phyloP scores from a whole-genome alignment of 2,797 vertebrate species.

The Antrozous pallidus region DNA sequence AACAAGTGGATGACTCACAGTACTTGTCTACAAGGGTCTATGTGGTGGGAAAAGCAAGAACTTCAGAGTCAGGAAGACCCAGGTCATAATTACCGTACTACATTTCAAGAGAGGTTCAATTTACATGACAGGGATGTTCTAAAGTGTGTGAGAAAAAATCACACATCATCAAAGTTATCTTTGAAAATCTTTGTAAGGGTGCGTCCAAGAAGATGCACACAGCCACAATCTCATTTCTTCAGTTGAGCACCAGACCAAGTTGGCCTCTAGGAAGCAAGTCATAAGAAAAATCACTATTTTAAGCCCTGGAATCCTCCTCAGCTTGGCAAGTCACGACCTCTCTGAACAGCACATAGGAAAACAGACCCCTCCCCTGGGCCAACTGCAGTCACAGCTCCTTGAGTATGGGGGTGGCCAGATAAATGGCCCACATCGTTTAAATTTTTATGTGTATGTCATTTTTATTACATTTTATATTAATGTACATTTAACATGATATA shows the following conservation, averaged over 20 bases:
- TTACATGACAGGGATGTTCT: background rate
- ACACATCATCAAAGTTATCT: background rate
- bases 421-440: background rate
- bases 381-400: background rate
- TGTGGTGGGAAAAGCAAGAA: background rate
- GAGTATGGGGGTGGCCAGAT: background rate
- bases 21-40: background rate
- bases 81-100: constrained; percentile 1
- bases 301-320: background rate
- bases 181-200: background rate
- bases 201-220: background rate
- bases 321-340: background rate
- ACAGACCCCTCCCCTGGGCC: background rate
- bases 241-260: background rate
- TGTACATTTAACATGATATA: background rate
- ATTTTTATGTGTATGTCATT: background rate
- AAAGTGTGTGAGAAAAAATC: constrained; percentile 27
- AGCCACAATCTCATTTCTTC: background rate
- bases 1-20: constrained; percentile 45
- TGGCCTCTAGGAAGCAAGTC: background rate
- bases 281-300: background rate
- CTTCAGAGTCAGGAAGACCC: constrained; percentile 42
- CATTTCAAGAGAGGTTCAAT: background rate
- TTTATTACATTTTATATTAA: background rate
- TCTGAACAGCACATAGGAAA: background rate